These are phyloP conservation scores for Boloria selene DNA, from an alignment of 2,888 invertebrate genomes.

Conservation along the genomic window DNA sequence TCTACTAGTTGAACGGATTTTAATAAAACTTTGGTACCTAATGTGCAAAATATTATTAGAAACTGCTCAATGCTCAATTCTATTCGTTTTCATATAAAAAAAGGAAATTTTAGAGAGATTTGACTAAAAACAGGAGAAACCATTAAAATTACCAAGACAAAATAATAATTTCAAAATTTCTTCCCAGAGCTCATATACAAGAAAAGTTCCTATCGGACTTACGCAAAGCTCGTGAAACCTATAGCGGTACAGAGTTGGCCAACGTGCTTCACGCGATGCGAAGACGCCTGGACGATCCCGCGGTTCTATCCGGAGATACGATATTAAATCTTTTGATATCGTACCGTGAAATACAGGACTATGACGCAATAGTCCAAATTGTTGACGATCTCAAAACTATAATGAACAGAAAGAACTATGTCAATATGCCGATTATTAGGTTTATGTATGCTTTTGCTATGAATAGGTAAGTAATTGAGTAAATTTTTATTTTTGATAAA, in stretches of 20 bases:
- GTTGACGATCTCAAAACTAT: slow-evolving; percentile 96
- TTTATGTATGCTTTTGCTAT: slow-evolving; percentile 98
- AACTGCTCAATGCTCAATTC: too few species aligned
- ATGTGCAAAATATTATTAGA: too few species aligned
- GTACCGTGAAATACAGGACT: slow-evolving; percentile 95
- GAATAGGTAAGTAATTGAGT: slow-evolving; percentile 84
- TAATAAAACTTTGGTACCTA: too few species aligned
- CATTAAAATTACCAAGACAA: not conserved
- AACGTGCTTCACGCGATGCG: slow-evolving; percentile 94
- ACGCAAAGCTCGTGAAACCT: slow-evolving; percentile 94
- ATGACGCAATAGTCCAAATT: slow-evolving; percentile 98
- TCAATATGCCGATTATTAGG: slow-evolving; percentile 94
- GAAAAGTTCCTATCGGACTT: slow-evolving; percentile 98
- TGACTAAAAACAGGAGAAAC: too few species aligned
- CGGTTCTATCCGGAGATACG: slow-evolving; percentile 97
- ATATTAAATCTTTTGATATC: slow-evolving; percentile 97
- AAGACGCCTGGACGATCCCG: slow-evolving; percentile 96
- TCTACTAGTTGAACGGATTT: too few species aligned
- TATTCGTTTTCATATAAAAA: too few species aligned
- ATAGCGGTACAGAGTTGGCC: slow-evolving; percentile 90
- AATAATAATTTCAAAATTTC: not conserved
- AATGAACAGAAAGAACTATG: slow-evolving; percentile 93
- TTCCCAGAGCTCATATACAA: slow-evolving; percentile 93
- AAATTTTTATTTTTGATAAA: not conserved
- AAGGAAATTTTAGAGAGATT: too few species aligned